Evolutionary conservation across 2,888 invertebrate species (phyloP), one percentile per base, ranked within the genome.

Genomic region (Drosophila cracens): DNA sequence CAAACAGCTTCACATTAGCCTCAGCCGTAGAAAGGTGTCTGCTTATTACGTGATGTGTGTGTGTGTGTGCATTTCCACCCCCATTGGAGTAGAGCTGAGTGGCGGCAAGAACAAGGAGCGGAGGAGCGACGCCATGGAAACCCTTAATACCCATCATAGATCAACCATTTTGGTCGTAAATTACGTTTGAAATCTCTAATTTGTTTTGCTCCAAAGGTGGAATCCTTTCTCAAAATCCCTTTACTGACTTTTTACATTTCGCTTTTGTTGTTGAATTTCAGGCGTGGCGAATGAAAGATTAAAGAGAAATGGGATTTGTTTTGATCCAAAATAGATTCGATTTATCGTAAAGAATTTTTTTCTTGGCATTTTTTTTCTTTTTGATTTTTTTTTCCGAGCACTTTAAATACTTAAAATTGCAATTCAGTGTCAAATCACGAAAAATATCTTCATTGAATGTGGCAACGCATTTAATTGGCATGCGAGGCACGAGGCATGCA

Each of bases 151-250:
- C 83, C 74, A 75, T 73, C 89, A 90, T 91, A 91, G 91, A 90
- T 91, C 92, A 92, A 90, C 79, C 88, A 86, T 88, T 91, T 82
- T 64, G 88, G 85, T 80, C 81, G 86, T 91, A 92, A 91, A 92
- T 92, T 78, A 89, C 84, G 63, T 82, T 82, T 79, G 79, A 91
- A 91, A 92, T 92, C 91, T 90, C 89, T 91, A 92, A 92, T 91
- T 92, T 91, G 90, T 84, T 88, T 81, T 88, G 81, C 82, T 77
- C 82, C 80, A 81, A 90, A 90, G 84, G 89, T 89, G 81, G 81
- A 90, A 86, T 85, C 89, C 89, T 89, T 90, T 89, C 74, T 74
- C 77, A 72, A 84, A 82, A 72, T 76, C 83, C 73, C 79, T 66
- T 70, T 71, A 67, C 76, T 60, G 66, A 66, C 73, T 66, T 75